Percentiles rank a stretch among this genome's conserved stretches.
These are phyloP conservation scores for Aethes cnicana DNA, from an alignment of 2,888 invertebrate genomes.

Conservation along the genomic window DNA sequence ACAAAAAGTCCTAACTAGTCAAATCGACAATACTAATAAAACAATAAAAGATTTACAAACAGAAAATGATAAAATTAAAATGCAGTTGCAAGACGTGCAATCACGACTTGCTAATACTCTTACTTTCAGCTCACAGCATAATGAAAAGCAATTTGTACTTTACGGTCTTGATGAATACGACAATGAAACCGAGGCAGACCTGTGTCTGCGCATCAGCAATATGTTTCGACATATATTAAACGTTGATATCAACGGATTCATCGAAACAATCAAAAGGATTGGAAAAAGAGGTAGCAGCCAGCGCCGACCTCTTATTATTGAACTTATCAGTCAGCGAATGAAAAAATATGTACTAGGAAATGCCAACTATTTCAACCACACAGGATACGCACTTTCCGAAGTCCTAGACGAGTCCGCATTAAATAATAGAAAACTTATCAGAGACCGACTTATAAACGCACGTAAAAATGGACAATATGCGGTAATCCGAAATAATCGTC, in stretches of 20 bases:
- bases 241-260: not conserved
- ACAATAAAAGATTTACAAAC: not conserved
- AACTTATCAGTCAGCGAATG: not conserved
- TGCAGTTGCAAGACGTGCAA: not conserved
- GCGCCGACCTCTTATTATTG: not conserved
- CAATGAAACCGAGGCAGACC: not conserved
- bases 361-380: not conserved
- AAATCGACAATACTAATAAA: not conserved
- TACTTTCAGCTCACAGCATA: no score
- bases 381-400: not conserved
- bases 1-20: no score
- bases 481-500: not conserved
- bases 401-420: not conserved
- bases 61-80: not conserved
- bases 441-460: not conserved
- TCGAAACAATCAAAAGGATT: not conserved
- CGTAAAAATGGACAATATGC: not conserved
- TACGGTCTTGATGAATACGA: not conserved
- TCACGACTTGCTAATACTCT: no score
- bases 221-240: not conserved
- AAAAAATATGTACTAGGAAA: not conserved
- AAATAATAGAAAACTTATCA: not conserved
- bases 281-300: not conserved
- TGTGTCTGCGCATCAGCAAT: not conserved
- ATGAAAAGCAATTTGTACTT: not conserved